Base-by-base conservation (phyloP, 2,113 vertebrate genomes). In the Thamnophis sirtalis region DNA sequence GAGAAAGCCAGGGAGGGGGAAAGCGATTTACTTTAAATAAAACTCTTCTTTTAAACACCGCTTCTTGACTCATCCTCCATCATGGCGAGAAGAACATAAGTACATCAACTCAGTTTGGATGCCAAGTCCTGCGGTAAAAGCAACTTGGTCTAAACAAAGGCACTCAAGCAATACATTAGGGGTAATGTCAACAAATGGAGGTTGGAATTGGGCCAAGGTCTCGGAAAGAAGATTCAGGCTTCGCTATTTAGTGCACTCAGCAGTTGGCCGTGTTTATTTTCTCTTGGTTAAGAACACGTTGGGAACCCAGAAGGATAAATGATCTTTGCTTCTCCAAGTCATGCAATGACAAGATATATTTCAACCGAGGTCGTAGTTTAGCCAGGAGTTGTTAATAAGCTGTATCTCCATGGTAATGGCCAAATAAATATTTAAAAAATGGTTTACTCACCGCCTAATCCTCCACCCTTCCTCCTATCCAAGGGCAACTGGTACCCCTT, bases 201-300 rank as follows among this genome's bases (percentile, higher is more conserved):
- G 95, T 93, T 97, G 95, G 93, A 96, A 96, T 97, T 97, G 96
- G 95, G 95, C 95, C 87, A 95, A 95, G 85, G 93, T 93, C 95
- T 97, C 95, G 87, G 94, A 97, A 96, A 96, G 96, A 21, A n/a
- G 94, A 95, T 86, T 95, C 92, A 93, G 56, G 11, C 38, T 87
- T 56, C 90, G 92, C 94, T 94, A 92, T 96, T 96, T 95, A 94
- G 95, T 97, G 95, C 95, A 89, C 94, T 91, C 92, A 88, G 50
- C 10, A 19, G 38, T 4, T 86, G 8, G n/a, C n/a, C 2, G 1
- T 68, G 28, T 38, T 89, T 50, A 28, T 26, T 89, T 48, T 88
- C 87, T 58, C 54, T 24, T 98, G 98, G 96, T 98, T 97, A 97
- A 98, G 98, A 97, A 92, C 97, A 98, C 96, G 96, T 97, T 96